Base-by-base conservation (phyloP, 2,888 invertebrate species). In the Brachypalpus laphriformis region DNA sequence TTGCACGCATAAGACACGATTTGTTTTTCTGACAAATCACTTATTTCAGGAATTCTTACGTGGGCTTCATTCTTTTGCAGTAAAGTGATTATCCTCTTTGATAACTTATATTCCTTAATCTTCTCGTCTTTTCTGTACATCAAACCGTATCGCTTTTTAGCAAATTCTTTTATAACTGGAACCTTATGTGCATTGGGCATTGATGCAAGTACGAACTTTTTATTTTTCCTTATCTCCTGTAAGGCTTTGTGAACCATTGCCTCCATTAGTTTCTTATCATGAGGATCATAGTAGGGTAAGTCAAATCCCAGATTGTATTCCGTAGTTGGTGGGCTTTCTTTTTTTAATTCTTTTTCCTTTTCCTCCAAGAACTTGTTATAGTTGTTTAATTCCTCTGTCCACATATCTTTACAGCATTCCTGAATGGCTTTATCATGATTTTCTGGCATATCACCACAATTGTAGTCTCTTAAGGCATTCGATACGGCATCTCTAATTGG, bases 111-210 rank as follows among this genome's bases (percentile, higher is more conserved):
- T 2, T 77, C 74, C 7, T n/a, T n/a, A n/a, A 28, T 3, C 7
- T 88, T 86, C 2, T 90, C 89, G 0, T 42, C 14, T 0, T 75
- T 57, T 0, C 89, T 88, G 47, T 89, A 90, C 0, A 85, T 83
- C 25, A 89, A 89, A 2, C 91, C 91, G 59, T 89, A 91, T 0
- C 91, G 90, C 0, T 72, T 63, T 2, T 87, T 82, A 0, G 91
- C 88, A 89, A 90, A 92, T 28, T 90, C 89, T 8, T 88, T 75
- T 0, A 92, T 80, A 2, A 89, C 42, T 0, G 91, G 91, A 9
- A 89, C 74, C 2, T 87, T 87, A 37, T 90, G 87, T 0, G 89
- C 89, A 25, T 90, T 86, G 0, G 90, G 91, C 49, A 92, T 40
- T 1, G 89, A 88, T 9, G 90, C 91, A 34, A 91, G 47, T 0